These are phyloP conservation scores for Ageneiosus marmoratus DNA, from an alignment of 2,113 vertebrate species.

Conservation along the genomic window DNA sequence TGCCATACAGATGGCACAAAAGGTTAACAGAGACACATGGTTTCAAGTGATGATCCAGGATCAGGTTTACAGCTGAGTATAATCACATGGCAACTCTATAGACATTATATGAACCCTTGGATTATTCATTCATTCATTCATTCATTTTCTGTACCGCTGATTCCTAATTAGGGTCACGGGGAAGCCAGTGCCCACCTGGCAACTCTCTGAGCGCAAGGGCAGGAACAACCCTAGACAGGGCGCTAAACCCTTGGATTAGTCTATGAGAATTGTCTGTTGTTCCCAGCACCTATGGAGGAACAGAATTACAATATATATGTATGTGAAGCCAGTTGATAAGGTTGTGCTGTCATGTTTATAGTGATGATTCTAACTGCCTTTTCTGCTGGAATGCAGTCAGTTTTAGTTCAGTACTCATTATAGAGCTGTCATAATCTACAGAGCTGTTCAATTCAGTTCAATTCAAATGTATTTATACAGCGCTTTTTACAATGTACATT, in stretches of 20 bases:
- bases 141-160: too few relatives aligned
- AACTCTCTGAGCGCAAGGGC: too few relatives aligned
- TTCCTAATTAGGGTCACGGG: too few relatives aligned
- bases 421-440: slow-evolving; percentile 20
- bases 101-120: not conserved
- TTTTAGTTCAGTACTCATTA: slow-evolving; percentile 25
- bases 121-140: too few relatives aligned
- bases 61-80: not conserved
- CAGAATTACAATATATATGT: too few relatives aligned
- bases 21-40: not conserved
- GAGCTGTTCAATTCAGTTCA: too few relatives aligned
- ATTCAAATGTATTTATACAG: too few relatives aligned
- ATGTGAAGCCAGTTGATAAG: not conserved
- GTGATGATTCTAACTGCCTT: slow-evolving; percentile 1
- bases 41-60: not conserved
- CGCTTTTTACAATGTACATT: too few relatives aligned
- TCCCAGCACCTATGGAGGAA: not conserved
- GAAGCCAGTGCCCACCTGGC: too few relatives aligned
- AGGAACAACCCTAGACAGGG: too few relatives aligned
- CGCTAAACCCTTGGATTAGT: not conserved
- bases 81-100: not conserved
- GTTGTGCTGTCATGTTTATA: too few relatives aligned
- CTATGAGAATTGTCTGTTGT: not conserved
- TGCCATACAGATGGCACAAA: not conserved
- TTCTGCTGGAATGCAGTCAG: not conserved